These are phyloP conservation scores for Phortica magna DNA, from an alignment of 2,888 invertebrate genomes.

Conservation along the genomic window DNA sequence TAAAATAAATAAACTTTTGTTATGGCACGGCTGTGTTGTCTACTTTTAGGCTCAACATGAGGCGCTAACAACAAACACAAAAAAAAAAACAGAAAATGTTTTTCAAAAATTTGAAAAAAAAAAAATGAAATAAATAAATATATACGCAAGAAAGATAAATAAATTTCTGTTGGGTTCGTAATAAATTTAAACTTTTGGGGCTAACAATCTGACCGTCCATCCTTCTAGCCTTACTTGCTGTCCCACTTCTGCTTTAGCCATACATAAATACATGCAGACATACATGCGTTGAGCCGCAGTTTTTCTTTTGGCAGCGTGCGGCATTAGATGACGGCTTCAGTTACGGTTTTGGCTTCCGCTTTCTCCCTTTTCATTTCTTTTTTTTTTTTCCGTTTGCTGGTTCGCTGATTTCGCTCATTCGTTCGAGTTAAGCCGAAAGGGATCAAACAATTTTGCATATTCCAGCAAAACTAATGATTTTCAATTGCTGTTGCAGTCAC, in stretches of 20 bases:
- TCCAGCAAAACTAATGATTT: conserved; percentile 10
- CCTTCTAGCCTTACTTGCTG: no score
- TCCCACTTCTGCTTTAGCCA: no score
- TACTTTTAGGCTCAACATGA: no score
- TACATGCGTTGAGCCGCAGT: no score
- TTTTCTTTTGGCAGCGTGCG: no score
- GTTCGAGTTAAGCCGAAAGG: neutral
- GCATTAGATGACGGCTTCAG: no score
- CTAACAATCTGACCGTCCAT: neutral
- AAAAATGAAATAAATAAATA: neutral
- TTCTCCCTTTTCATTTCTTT: no score
- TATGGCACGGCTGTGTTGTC: neutral
- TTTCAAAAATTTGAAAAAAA: neutral
- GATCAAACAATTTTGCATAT: conserved; percentile 4
- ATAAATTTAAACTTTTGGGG: neutral
- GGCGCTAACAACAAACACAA: neutral
- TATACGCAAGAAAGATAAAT: neutral
- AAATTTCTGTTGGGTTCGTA: neutral
- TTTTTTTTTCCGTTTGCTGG: neutral
- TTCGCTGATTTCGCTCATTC: neutral
- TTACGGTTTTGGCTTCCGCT: no score
- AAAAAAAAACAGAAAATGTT: neutral
- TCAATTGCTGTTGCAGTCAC: conserved; percentile 3
- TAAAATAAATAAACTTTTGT: neutral
- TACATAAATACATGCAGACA: no score